Percentiles rank a stretch among this genome's conserved stretches.
phyloP scores from a whole-genome alignment of 2,888 invertebrate genomes.

The Metallyticus violacea region DNA sequence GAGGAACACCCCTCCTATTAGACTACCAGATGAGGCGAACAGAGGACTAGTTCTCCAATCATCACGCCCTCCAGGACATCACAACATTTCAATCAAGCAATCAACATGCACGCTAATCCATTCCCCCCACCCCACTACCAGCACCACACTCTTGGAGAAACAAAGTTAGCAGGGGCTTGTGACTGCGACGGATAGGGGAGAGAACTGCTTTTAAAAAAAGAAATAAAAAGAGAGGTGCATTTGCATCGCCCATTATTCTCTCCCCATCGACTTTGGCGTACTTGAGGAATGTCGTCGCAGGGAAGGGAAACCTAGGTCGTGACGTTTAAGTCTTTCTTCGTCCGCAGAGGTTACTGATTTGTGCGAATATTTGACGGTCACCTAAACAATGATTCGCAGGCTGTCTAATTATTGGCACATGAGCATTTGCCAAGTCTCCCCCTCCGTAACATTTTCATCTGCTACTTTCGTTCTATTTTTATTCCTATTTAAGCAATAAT shows the following conservation, averaged over 20 bases:
- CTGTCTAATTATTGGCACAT: too few relatives aligned
- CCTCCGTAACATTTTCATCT: too few relatives aligned
- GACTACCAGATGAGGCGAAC: constrained; percentile 33
- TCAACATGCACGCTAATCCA: constrained; percentile 22
- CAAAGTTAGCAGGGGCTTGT: not conserved
- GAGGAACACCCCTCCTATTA: constrained; percentile 14
- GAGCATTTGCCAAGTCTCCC: too few relatives aligned
- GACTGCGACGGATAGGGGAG: not conserved
- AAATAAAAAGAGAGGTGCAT: not conserved
- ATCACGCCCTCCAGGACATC: constrained; percentile 26
- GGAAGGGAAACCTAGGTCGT: not conserved
- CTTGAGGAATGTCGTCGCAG: not conserved
- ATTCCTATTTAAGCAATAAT: too few relatives aligned
- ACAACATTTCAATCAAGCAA: constrained; percentile 30
- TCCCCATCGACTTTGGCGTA: not conserved
- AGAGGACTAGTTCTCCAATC: constrained; percentile 20
- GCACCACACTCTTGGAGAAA: not conserved
- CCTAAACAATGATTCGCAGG: not conserved
- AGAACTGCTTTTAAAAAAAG: not conserved
- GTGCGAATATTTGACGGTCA: too few relatives aligned
- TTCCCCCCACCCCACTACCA: not conserved
- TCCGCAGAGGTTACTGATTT: not conserved
- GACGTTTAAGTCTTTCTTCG: not conserved
- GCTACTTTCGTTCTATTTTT: too few relatives aligned
- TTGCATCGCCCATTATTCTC: not conserved